Evolutionary conservation across 2,797 vertebrate species (phyloP), one percentile per base, ranked within the genome.

Genomic region (Salarias fasciatus): DNA sequence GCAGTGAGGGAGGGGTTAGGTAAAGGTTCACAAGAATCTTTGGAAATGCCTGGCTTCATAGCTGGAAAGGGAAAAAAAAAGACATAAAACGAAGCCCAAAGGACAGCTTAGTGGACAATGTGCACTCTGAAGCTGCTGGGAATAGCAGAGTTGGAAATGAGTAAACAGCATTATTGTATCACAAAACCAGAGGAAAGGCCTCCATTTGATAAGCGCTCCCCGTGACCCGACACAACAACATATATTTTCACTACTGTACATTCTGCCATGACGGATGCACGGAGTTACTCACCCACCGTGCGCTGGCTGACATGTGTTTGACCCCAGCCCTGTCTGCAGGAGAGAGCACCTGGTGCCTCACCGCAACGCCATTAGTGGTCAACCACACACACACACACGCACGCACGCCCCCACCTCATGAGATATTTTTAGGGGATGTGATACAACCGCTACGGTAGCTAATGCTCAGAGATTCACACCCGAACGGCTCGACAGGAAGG

Each of bases 401-500:
- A 12, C 29, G 69, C 59, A 40, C 48, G 11, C 36, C 7, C 13
- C 29, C 38, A 36, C 63, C 56, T 74, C 55, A 63, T 52, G 43
- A 69, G 76, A 77, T 89, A 89, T 89, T 85, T 87, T 85, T 80
- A 84, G 67, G 67, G 57, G 45, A 53, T 73, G 63, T 45, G 63
- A 85, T 84, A 74, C 50, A 73, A 69, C 71, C 77, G 24, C 69
- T 46, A 69, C 58, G 80, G 69, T 76, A 68, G 71, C 75, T 71
- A 72, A 72, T 53, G 43, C 72, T 80, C 59, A 65, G 75, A 80
- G 82, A 88, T 84, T 88, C 86, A 85, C 83, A 86, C 88, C 76
- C 83, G 58, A 51, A 55, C 73, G 88, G 61, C 80, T 75, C 80
- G 85, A 89, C 75, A 69, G 79, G 93, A 94, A 94, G 84, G 86